Conservation (phyloP, 2,113 vertebrate genomes). For the Hippocampus abdominalis region DNA sequence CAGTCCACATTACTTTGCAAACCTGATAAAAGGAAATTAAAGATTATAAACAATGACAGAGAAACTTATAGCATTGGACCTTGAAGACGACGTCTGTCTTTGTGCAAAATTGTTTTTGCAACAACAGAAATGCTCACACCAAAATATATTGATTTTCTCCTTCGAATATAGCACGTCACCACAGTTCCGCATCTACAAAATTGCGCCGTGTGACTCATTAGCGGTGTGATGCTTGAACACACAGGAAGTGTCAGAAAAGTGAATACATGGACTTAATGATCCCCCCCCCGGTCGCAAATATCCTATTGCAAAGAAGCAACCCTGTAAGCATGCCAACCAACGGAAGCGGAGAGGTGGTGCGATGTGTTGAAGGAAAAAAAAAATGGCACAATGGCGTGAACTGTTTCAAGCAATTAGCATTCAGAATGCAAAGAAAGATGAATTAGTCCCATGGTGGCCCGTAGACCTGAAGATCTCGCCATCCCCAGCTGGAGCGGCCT, state of each 20-base stretch:
- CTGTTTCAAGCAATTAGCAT: constrained; percentile 62
- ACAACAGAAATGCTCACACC: no score
- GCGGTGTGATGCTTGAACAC: constrained; percentile 20
- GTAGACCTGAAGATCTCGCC: constrained; percentile 54
- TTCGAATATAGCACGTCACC: no score
- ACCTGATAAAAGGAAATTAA: no score
- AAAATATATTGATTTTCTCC: no score
- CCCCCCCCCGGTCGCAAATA: constrained; percentile 14
- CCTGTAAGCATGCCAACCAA: constrained; percentile 1
- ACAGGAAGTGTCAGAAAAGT: constrained; percentile 60
- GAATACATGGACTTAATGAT: constrained; percentile 57
- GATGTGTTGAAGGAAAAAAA: constrained; percentile 18
- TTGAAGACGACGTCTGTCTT: no score
- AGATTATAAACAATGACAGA: no score
- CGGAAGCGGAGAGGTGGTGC: constrained; percentile 20
- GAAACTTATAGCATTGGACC: no score
- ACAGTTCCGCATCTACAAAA: no score
- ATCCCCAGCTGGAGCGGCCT: constrained; percentile 48
- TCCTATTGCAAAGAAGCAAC: neutral
- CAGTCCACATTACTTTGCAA: no score
- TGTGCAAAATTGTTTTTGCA: no score
- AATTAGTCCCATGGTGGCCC: constrained; percentile 62
- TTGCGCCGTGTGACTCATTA: no score
- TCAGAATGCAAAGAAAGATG: constrained; percentile 61
- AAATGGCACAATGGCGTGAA: constrained; percentile 52